Conservation (phyloP, 2,797 vertebrate genomes). For the Brachyrhaphis roseni region DNA sequence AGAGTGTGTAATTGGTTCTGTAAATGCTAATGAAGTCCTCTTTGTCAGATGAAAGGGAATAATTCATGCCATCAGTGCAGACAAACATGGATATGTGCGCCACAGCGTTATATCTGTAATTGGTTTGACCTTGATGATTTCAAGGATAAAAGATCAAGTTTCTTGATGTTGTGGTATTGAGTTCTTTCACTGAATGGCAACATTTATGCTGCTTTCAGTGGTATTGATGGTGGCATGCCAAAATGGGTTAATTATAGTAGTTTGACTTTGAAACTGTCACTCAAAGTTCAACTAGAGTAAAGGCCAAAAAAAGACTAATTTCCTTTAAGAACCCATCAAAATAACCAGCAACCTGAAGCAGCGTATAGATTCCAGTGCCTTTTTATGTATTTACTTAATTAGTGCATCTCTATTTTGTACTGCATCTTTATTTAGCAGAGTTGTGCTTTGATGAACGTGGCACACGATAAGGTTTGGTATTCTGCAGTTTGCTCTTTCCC, state of each 20-base stretch:
- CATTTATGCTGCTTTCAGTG: slow-evolving; percentile 50
- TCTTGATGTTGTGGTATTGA: slow-evolving; percentile 11
- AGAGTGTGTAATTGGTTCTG: slow-evolving; percentile 20
- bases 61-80: slow-evolving; percentile 24
- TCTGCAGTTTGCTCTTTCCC: slow-evolving; percentile 60
- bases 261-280: slow-evolving; percentile 67
- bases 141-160: slow-evolving; percentile 38
- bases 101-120: slow-evolving; percentile 23
- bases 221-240: slow-evolving; percentile 52
- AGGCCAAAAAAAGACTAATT: slow-evolving; percentile 57
- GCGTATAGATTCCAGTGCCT: slow-evolving; percentile 73
- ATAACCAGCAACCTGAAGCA: slow-evolving; percentile 80
- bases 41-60: slow-evolving; percentile 44
- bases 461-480: slow-evolving; percentile 70
- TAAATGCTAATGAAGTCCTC: slow-evolving; percentile 47
- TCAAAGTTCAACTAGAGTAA: slow-evolving; percentile 70
- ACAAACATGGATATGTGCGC: not conserved
- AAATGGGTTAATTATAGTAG: slow-evolving; percentile 69
- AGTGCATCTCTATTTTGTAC: slow-evolving; percentile 78
- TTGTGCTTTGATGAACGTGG: slow-evolving; percentile 58
- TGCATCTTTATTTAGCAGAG: slow-evolving; percentile 72
- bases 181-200: slow-evolving; percentile 23
- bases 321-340: slow-evolving; percentile 53
- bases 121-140: slow-evolving; percentile 46
- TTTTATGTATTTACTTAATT: slow-evolving; percentile 71